Percentiles rank a stretch among this genome's conserved stretches.
Conservation (phyloP, 2,888 invertebrate genomes). For the Polydrusus pterygomalis region DNA sequence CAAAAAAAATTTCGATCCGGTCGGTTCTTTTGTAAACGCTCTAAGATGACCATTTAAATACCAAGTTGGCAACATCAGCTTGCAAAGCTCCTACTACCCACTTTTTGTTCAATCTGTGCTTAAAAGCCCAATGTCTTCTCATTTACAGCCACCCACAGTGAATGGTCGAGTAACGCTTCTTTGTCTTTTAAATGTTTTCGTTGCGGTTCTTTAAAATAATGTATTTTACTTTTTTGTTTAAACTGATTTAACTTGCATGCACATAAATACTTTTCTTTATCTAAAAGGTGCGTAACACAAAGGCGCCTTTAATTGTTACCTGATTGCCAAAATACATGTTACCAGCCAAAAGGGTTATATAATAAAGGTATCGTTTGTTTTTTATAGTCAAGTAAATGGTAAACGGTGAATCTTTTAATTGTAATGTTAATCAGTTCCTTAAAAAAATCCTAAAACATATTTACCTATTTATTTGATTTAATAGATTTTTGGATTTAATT, state of each 20-base stretch:
- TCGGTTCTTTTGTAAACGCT: constrained; percentile 42
- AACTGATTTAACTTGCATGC: constrained; percentile 32
- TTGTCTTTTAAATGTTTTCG: constrained; percentile 42
- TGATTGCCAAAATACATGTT: too few relatives aligned
- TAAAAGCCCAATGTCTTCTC: constrained; percentile 47
- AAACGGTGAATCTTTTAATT: too few relatives aligned
- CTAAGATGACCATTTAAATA: constrained; percentile 48
- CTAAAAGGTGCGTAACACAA: background rate
- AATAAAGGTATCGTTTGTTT: too few relatives aligned
- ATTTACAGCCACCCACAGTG: constrained; percentile 49
- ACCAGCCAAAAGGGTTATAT: too few relatives aligned
- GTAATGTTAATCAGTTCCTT: too few relatives aligned
- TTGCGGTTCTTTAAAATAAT: too few relatives aligned
- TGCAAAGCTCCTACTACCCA: constrained; percentile 45
- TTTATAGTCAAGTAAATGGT: too few relatives aligned
- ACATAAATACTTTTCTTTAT: background rate
- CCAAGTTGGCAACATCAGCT: constrained; percentile 50
- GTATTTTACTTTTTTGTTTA: too few relatives aligned
- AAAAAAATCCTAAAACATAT: too few relatives aligned
- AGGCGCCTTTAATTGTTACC: background rate
- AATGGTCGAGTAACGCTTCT: constrained; percentile 46
- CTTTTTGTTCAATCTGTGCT: constrained; percentile 41
- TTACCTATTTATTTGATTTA: too few relatives aligned
- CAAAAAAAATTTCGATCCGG: constrained; percentile 1
- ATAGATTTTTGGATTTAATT: too few relatives aligned